Evolutionary conservation across 2,888 invertebrate species (phyloP).

Genomic region (Meandrusa payeni): DNA sequence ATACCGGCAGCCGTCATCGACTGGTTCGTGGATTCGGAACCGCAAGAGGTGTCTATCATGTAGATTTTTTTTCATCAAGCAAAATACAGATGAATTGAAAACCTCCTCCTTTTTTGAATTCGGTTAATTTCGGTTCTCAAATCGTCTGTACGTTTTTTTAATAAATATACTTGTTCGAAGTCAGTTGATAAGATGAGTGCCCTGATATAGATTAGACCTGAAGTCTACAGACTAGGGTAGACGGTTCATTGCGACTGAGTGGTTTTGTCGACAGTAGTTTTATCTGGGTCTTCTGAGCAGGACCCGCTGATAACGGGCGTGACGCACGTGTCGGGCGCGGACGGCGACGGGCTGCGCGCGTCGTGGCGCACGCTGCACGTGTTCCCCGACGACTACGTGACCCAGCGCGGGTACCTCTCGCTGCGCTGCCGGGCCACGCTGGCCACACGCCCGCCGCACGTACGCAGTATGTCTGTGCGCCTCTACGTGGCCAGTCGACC

Average conservation of each 20-base stretch:
- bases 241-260: too few relatives aligned
- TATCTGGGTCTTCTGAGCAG: conserved; percentile 38
- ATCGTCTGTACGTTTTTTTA: too few relatives aligned
- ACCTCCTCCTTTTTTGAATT: too few relatives aligned
- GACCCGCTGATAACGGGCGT: conserved; percentile 63
- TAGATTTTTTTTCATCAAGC: too few relatives aligned
- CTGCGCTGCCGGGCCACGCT: conserved; percentile 65
- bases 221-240: too few relatives aligned
- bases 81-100: too few relatives aligned
- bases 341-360: conserved; percentile 64
- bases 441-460: conserved; percentile 57
- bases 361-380: conserved; percentile 71
- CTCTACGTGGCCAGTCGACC: conserved; percentile 65
- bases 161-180: too few relatives aligned
- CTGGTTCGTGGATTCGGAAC: conserved; percentile 71
- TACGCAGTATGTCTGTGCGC: conserved; percentile 68
- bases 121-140: too few relatives aligned
- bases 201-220: too few relatives aligned
- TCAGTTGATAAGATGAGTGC: too few relatives aligned
- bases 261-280: too few relatives aligned
- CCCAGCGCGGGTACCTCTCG: conserved; percentile 64
- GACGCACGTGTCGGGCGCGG: conserved; percentile 65
- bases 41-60: conserved; percentile 64
- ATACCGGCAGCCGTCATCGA: conserved; percentile 65
- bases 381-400: conserved; percentile 65